These are phyloP conservation scores for Smittia aterrima DNA, from an alignment of 2,888 invertebrate genomes.

Conservation along the genomic window DNA sequence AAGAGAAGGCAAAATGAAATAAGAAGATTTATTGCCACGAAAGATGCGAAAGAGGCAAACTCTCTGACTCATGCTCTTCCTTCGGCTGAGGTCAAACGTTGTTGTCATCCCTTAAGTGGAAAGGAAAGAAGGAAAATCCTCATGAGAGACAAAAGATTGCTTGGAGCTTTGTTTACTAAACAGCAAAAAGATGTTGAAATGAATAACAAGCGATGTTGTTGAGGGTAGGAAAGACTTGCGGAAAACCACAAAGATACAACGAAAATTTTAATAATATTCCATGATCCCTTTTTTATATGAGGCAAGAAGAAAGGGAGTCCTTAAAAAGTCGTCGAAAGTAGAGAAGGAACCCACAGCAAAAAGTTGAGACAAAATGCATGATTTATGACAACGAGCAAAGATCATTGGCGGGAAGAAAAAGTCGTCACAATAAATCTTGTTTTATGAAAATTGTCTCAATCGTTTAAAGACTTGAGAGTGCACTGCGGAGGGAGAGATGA, in stretches of 20 bases:
- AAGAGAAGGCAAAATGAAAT: background rate
- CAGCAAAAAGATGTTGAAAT: slow-evolving; percentile 3
- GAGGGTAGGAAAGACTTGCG: background rate
- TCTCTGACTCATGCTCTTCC: background rate
- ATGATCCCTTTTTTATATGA: slow-evolving; percentile 15
- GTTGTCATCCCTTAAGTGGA: slow-evolving; percentile 13
- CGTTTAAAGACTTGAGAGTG: background rate
- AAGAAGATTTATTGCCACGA: slow-evolving; percentile 6
- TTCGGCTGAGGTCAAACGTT: slow-evolving; percentile 1
- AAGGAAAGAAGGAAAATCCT: background rate
- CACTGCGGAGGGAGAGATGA: background rate
- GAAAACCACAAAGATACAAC: background rate
- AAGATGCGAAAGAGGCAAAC: background rate
- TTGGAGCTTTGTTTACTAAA: background rate
- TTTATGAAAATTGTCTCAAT: slow-evolving; percentile 17
- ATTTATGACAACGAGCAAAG: slow-evolving; percentile 28
- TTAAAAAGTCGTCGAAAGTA: slow-evolving; percentile 2
- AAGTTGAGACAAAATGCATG: slow-evolving; percentile 37
- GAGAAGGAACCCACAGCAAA: background rate
- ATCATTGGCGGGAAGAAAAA: slow-evolving; percentile 13
- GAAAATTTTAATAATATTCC: slow-evolving; percentile 15
- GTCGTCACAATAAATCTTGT: slow-evolving; percentile 38
- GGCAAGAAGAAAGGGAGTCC: background rate
- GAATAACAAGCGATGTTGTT: background rate
- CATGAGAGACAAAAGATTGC: slow-evolving; percentile 5